Conservation (phyloP, 2,888 invertebrate species). For the Arge pagana region DNA sequence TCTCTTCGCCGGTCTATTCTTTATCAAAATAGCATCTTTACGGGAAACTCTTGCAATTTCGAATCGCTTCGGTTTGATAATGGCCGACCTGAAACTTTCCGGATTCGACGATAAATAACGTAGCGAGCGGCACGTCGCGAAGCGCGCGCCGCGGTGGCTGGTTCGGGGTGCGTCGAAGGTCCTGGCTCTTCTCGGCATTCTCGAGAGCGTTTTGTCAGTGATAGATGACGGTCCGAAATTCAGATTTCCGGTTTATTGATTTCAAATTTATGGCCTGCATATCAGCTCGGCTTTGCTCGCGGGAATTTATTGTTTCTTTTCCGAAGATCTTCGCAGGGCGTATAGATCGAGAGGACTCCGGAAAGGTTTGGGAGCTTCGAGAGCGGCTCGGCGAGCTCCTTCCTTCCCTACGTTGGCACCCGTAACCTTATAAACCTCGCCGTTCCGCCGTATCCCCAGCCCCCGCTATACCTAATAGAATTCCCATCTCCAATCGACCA, state of each 20-base stretch:
- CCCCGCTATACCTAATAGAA: too few species aligned
- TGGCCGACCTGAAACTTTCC: constrained; percentile 17
- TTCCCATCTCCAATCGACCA: too few species aligned
- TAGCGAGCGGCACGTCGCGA: not conserved
- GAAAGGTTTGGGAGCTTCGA: too few species aligned
- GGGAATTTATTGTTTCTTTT: constrained; percentile 18
- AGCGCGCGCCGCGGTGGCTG: not conserved
- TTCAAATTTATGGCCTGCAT: constrained; percentile 18
- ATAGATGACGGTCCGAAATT: constrained; percentile 21
- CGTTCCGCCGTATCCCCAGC: too few species aligned
- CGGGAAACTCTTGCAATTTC: constrained; percentile 13
- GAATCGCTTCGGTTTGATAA: constrained; percentile 10
- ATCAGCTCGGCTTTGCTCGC: constrained; percentile 9
- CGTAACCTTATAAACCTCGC: too few species aligned
- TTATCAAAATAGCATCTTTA: constrained; percentile 10
- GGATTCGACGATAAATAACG: constrained; percentile 7
- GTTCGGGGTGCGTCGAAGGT: not conserved
- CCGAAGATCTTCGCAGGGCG: too few species aligned
- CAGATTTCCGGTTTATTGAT: constrained; percentile 22
- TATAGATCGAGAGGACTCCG: too few species aligned
- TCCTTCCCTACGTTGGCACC: too few species aligned
- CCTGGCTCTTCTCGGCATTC: too few species aligned
- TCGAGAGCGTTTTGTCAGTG: constrained; percentile 16
- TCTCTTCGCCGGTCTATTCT: constrained; percentile 10
- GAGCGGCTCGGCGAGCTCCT: too few species aligned